phyloP scores from a whole-genome alignment of 2,888 invertebrate genomes.

The Stictocephala bisonia region DNA sequence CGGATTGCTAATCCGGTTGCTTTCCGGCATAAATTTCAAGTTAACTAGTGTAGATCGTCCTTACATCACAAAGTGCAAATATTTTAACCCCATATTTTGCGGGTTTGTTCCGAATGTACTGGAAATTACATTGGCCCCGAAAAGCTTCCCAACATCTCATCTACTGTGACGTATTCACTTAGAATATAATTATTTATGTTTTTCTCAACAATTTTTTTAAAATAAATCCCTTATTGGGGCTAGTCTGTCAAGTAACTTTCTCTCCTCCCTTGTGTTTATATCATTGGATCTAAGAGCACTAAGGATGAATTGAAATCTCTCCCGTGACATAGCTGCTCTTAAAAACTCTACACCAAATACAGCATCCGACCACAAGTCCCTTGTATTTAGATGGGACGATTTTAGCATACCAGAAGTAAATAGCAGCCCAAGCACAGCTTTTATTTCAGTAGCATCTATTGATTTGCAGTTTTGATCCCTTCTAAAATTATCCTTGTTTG shows the following conservation, averaged over 20 bases:
- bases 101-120: constrained; percentile 45
- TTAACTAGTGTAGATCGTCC: constrained; percentile 34
- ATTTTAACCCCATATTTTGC: constrained; percentile 47
- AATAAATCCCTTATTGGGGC: constrained; percentile 43
- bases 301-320: constrained; percentile 33
- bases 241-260: constrained; percentile 40
- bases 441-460: not conserved
- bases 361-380: constrained; percentile 20
- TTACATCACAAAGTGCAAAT: constrained; percentile 37
- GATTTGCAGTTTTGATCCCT: not conserved
- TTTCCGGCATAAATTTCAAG: constrained; percentile 34
- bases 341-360: constrained; percentile 12
- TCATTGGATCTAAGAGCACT: constrained; percentile 41
- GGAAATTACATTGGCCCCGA: constrained; percentile 39
- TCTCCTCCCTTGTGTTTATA: constrained; percentile 1
- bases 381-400: not conserved
- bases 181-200: constrained; percentile 28
- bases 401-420: not conserved
- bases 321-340: constrained; percentile 2
- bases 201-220: constrained; percentile 26
- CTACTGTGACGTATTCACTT: constrained; percentile 35
- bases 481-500: not conserved
- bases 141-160: constrained; percentile 49
- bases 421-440: constrained; percentile 46
- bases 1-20: constrained; percentile 26